A percentile compares a stretch with the other conserved stretches of the same genome.
These are phyloP conservation scores for Centrocercus urophasianus DNA, from an alignment of 2,113 vertebrate species.

Conservation along the genomic window DNA sequence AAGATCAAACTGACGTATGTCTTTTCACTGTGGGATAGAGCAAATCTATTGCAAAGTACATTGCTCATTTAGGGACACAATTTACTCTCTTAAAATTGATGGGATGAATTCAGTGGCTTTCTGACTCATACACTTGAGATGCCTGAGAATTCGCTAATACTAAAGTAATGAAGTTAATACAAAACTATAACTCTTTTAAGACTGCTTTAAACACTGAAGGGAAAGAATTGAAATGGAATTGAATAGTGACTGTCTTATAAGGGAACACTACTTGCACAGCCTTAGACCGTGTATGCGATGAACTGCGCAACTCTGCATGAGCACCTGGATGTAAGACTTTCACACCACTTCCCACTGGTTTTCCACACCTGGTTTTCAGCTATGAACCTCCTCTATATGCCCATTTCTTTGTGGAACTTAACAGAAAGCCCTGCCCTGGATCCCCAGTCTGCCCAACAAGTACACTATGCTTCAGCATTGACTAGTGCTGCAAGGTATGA, in stretches of 20 bases:
- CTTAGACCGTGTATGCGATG: not conserved
- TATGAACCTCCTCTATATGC: not conserved
- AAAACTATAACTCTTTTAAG: not conserved
- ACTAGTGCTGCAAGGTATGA: not conserved
- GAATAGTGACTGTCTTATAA: not conserved
- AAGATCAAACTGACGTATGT: not conserved
- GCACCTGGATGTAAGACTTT: not conserved
- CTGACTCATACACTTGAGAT: not conserved
- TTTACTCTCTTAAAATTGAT: not conserved
- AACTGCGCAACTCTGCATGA: accelerated
- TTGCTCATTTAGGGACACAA: not conserved
- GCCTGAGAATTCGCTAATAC: not conserved
- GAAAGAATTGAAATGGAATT: not conserved
- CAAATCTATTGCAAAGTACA: not conserved
- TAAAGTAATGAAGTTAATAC: not conserved
- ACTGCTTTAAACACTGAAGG: not conserved
- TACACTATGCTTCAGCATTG: not conserved
- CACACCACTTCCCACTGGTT: accelerated
- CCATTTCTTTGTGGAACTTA: not conserved
- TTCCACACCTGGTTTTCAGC: not conserved
- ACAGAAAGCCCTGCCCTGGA: not conserved
- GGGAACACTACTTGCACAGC: not conserved
- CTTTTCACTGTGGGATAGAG: not conserved
- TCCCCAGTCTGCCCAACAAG: accelerated
- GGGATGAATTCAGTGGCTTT: not conserved